Conservation (phyloP, 2,888 invertebrate species). For the Chrysina gloriosa region DNA sequence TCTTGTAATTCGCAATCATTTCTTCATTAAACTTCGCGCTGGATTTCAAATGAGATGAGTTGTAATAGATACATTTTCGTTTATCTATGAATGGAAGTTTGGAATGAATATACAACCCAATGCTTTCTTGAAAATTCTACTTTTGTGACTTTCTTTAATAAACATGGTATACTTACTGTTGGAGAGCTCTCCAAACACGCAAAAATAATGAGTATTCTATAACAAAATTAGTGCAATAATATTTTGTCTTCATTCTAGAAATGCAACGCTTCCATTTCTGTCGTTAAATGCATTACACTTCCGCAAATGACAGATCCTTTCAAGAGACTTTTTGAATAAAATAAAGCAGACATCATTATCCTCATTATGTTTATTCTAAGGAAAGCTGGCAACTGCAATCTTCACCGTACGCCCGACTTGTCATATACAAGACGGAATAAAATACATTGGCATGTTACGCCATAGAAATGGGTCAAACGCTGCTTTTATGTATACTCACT, state of each 20-base stretch:
- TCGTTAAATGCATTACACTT: background rate
- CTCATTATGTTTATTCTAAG: constrained; percentile 25
- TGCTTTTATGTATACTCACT: constrained; percentile 23
- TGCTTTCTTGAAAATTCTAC: too few relatives aligned
- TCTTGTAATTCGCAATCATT: too few relatives aligned
- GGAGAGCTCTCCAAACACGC: too few relatives aligned
- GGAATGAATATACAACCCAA: too few relatives aligned
- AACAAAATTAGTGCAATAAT: background rate
- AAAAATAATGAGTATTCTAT: too few relatives aligned
- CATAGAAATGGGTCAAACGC: constrained; percentile 29
- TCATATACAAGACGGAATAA: constrained; percentile 1
- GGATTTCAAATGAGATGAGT: too few relatives aligned
- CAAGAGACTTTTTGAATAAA: constrained; percentile 1
- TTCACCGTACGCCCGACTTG: constrained; percentile 9
- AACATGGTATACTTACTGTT: too few relatives aligned
- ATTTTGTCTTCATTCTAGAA: background rate
- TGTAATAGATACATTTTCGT: too few relatives aligned
- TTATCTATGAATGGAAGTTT: too few relatives aligned
- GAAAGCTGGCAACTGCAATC: constrained; percentile 17
- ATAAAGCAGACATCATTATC: constrained; percentile 27
- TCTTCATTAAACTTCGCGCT: too few relatives aligned
- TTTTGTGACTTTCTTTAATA: too few relatives aligned
- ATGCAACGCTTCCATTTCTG: background rate
- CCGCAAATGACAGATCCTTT: background rate
- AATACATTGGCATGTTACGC: background rate